Evolutionary conservation across 2,797 vertebrate genomes (phyloP), one percentile per base, ranked within the genome.

Genomic region (Anguilla obscura): DNA sequence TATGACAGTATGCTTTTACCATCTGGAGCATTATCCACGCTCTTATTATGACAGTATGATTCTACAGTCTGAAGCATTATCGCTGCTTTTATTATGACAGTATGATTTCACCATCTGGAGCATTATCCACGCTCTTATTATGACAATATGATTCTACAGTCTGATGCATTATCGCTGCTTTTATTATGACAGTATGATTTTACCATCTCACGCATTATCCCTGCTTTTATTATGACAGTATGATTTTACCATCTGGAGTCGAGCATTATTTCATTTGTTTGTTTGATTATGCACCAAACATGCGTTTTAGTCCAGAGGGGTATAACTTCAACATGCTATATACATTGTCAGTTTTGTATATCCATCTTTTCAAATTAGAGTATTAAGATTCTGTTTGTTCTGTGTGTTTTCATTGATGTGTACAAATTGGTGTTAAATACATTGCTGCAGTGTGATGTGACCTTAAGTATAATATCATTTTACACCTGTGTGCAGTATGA

Each of bases 401-500:
- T 69, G 5, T 69, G 24, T 69, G 24, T 14, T 60, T 60, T 12
- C 10, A 79, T 16, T 30, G 1, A n/a, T 30, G 27, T 76, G 71
- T 30, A 87, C 36, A 83, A 87, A 63, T 50, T 86, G 12, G 27
- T 40, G 9, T 86, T 52, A 86, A 89, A 88, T 85, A 63, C 88
- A 1, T 63, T 89, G 92, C 86, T 88, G 89, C 89, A 88, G 24
- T 88, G 87, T 52, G 87, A 88, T 84, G 14, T 71, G 74, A 54
- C 60, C 36, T 63, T 71, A 74, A 1, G 45, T 83, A 6, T 63
- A 14, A 79, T 21, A 69, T 69, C 4, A 69, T 69, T 9, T 69
- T n/a, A n/a, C 14, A 60, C 36, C 36, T 1, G 36, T 36, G 36
- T 36, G 36, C 1, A 1, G 36, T 36, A 1, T 36, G 36, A 36